A percentile compares a stretch with the other conserved stretches of the same genome.
These are phyloP conservation scores for Sakesphorus luctuosus DNA, from an alignment of 2,113 vertebrate genomes.

Conservation along the genomic window DNA sequence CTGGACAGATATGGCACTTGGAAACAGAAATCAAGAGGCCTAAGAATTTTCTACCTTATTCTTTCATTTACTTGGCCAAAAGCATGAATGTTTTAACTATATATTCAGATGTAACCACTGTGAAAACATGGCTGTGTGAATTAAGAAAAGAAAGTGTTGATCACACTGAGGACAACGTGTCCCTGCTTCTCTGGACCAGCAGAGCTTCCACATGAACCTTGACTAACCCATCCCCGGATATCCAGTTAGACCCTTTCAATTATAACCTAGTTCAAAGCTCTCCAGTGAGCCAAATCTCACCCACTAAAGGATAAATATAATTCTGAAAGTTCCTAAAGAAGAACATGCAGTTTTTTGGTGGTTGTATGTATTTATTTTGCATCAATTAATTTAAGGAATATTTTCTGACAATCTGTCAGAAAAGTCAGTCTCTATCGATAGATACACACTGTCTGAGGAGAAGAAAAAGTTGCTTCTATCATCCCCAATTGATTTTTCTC, in stretches of 20 bases:
- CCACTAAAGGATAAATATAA: background rate
- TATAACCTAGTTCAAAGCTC: background rate
- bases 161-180: background rate
- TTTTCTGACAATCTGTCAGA: conserved; percentile 45
- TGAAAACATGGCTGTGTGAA: background rate
- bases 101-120: background rate
- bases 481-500: background rate
- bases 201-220: background rate
- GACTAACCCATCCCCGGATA: background rate
- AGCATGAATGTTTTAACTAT: background rate
- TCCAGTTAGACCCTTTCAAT: background rate
- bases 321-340: conserved; percentile 10
- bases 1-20: background rate
- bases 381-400: conserved; percentile 45
- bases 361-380: conserved; percentile 9
- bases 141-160: background rate
- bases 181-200: background rate
- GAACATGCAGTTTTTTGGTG: background rate
- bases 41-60: background rate
- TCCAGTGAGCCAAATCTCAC: background rate
- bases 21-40: background rate
- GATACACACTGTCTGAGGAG: background rate
- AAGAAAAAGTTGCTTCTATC: conserved; percentile 35
- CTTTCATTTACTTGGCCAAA: background rate
- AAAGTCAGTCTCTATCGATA: conserved; percentile 34